phyloP scores from a whole-genome alignment of 1,140 invertebrate species.

The Luehdorfia chinensis region DNA sequence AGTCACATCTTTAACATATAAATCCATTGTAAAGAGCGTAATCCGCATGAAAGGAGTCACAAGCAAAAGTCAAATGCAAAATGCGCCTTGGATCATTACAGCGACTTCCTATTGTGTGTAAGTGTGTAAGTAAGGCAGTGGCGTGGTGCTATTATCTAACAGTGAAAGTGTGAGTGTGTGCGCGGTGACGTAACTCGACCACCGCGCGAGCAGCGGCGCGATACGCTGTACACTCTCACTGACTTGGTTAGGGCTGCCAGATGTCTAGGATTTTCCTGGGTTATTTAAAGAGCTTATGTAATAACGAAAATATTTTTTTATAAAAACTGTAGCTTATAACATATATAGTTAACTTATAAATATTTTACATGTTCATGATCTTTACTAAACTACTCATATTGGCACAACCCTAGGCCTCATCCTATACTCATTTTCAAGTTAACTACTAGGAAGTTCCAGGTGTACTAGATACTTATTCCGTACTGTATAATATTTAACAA shows the following conservation, averaged over 20 bases:
- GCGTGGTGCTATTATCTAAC: constrained; percentile 65
- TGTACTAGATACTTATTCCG: constrained; percentile 41
- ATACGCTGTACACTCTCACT: constrained; percentile 56
- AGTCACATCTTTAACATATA: too few species aligned
- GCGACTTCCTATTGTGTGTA: constrained; percentile 57
- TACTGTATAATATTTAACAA: constrained; percentile 30
- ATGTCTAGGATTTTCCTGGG: too few species aligned
- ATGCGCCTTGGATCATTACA: constrained; percentile 27
- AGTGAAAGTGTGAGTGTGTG: constrained; percentile 70
- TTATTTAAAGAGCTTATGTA: too few species aligned
- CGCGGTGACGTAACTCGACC: constrained; percentile 49
- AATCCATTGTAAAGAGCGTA: constrained; percentile 3
- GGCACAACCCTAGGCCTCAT: constrained; percentile 16
- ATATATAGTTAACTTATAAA: too few species aligned
- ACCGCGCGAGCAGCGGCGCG: constrained; percentile 32
- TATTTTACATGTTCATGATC: constrained; percentile 10
- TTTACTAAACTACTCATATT: not conserved
- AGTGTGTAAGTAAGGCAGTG: constrained; percentile 67
- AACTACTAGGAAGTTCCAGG: constrained; percentile 59
- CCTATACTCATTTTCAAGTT: constrained; percentile 55
- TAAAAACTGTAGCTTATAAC: too few species aligned
- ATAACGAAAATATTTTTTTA: too few species aligned
- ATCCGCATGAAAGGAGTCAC: constrained; percentile 4
- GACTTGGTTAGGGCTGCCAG: constrained; percentile 17
- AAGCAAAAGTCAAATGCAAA: constrained; percentile 15